A percentile compares a stretch with the other conserved stretches of the same genome.
Conservation (phyloP, 2,888 invertebrate genomes). For the Dryobota labecula region DNA sequence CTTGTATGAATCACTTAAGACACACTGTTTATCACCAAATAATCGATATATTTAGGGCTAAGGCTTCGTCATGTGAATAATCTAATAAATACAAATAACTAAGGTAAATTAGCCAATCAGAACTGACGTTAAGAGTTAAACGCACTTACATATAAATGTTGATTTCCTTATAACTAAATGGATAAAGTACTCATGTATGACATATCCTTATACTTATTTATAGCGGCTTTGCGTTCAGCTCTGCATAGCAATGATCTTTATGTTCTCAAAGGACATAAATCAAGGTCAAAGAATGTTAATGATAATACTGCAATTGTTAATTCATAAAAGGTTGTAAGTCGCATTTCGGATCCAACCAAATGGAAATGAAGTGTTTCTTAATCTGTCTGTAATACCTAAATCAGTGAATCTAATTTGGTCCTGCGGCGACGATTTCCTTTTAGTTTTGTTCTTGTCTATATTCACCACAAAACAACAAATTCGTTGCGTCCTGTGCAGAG, state of each 20-base stretch:
- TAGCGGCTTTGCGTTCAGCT: conserved; percentile 26
- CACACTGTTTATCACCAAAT: conserved; percentile 22
- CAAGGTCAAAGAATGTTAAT: conserved; percentile 41
- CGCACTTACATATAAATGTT: conserved; percentile 19
- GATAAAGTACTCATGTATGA: conserved; percentile 27
- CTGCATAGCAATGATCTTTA: conserved; percentile 47
- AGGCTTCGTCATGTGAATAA: background rate
- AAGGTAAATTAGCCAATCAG: background rate
- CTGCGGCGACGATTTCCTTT: background rate
- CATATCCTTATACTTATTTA: conserved; percentile 52
- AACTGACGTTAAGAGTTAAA: background rate
- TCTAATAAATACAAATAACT: conserved; percentile 4
- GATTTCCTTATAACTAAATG: conserved; percentile 35
- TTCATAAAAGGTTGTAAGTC: conserved; percentile 22
- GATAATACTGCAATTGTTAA: conserved; percentile 7
- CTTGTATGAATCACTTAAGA: conserved; percentile 36
- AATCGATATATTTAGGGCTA: conserved; percentile 40
- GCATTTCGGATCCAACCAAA: conserved; percentile 6
- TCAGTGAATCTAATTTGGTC: conserved; percentile 22
- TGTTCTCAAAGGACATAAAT: conserved; percentile 36
- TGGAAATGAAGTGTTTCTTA: background rate
- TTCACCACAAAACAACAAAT: background rate
- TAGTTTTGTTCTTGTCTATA: conserved; percentile 11
- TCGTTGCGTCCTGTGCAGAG: background rate
- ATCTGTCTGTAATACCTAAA: conserved; percentile 10